Base-by-base conservation (phyloP, 2,797 vertebrate genomes). In the Anolis apletophallus region DNA sequence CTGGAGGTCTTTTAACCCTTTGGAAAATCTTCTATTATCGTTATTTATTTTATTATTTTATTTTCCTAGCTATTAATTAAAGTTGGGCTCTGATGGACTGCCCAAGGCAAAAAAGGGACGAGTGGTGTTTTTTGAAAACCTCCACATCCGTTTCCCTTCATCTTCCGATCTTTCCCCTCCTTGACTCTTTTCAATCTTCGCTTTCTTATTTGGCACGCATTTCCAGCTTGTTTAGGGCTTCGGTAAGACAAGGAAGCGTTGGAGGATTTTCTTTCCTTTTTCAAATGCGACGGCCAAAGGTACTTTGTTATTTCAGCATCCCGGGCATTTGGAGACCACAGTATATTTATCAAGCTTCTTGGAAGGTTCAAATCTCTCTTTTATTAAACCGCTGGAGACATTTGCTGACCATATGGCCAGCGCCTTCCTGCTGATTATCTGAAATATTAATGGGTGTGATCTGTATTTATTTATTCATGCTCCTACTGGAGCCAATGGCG, bases 1-100 rank as follows among this genome's bases (percentile, higher is more conserved):
- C 85, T 61, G 55, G 50, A 75, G 55, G 86, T 68, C 23, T 57
- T 83, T 90, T 84, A 88, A 86, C 89, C 55, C 78, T 80, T 87
- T 83, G 17, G 69, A 34, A 46, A 16, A 10, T n/a, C 23, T 29
- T 36, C 5, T 29, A 17, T 14, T 36, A 1, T 29, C 2, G 9
- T 34, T 2, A 11, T 54, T n/a, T n/a, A n/a, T n/a, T n/a, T n/a
- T n/a, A n/a, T n/a, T n/a, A n/a, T n/a, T 55, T 54, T 14, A 21
- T 16, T 29, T 64, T 10, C 61, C 61, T 26, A 26, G 61, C 2
- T 29, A 26, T 26, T 36, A 5, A 34, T n/a, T 29, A 73, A 72
- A 73, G 34, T 59, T 8, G 13, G 52, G 69, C 40, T 34, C 54
- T 21, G 3, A 19, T 54, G 23, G 34, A 72, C 34, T 21, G 68